Base-by-base conservation (phyloP, 2,888 invertebrate genomes). In the Diarsia mendica region DNA sequence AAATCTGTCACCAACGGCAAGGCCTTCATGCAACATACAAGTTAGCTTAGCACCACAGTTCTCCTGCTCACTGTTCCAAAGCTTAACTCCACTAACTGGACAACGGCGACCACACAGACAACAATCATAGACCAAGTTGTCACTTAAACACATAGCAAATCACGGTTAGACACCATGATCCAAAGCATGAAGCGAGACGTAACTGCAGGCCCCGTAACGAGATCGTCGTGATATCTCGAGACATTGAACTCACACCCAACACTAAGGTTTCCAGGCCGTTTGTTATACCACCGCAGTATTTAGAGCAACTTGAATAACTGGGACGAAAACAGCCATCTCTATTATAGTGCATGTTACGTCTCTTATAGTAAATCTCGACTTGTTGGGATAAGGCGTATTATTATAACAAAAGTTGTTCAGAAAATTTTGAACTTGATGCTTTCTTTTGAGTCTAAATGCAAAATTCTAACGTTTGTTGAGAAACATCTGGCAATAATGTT, bases 201-300 rank as follows among this genome's bases (percentile, higher is more conserved):
- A 74, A 77, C 83, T 75, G 81, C 75, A 84, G 61, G 78, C 80
- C 68, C 80, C 84, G 91, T 92, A 90, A 92, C 92, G 90, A 93
- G 93, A 93, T 93, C 85, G 80, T 75, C 60, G 77, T 83, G 92
- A 93, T 93, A 92, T 85, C 80, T 72, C 78, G 86, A 93, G 92
- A 89, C 93, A 92, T 93, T 93, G 93, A 93, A 92, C 93, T 91
- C 90, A 83, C 84, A 83, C 86, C 88, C 84, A 87, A 77, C 72
- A 77, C 84, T 83, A 83, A 83, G 75, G 85, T 84, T 82, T 85
- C 80, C 87, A 85, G 82, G 85, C 75, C 78, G 82, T 76, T 88
- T 80, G 84, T 77, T 85, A 80, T 76, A 72, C 66, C 71, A 83
- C 63, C 67, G 65, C 64, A 65, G 78, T 82, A 88, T 88, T 83